phyloP scores from a whole-genome alignment of 1,140 invertebrate species.

The Phocides pigmalion region DNA sequence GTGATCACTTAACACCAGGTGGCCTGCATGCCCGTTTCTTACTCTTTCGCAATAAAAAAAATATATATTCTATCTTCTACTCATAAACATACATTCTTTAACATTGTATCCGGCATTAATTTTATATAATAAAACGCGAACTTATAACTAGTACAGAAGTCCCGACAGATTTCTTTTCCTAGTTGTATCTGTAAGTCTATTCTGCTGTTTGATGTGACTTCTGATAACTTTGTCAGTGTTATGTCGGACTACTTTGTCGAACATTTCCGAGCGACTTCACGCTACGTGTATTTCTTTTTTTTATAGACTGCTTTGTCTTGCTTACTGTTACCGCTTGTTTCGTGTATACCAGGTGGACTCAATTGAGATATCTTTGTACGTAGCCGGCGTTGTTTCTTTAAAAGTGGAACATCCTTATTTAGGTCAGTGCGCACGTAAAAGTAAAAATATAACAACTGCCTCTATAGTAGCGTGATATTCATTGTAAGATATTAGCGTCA shows the following conservation, averaged over 20 bases:
- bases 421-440: conserved; percentile 2
- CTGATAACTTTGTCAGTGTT: conserved; percentile 19
- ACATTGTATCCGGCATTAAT: no score
- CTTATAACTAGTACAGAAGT: no score
- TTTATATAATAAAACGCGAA: no score
- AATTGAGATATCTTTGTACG: conserved; percentile 11
- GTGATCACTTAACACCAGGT: no score
- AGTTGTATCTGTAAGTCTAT: conserved; percentile 1
- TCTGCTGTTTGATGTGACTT: conserved; percentile 21
- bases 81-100: no score
- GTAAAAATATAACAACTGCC: background rate
- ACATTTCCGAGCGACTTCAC: conserved; percentile 6
- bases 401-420: conserved; percentile 27
- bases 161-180: background rate
- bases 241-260: conserved; percentile 12
- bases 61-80: no score
- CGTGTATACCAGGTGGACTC: conserved; percentile 14
- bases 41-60: no score
- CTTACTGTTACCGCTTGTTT: conserved; percentile 26
- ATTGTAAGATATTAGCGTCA: background rate
- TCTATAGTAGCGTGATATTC: background rate
- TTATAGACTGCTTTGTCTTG: background rate
- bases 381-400: conserved; percentile 16
- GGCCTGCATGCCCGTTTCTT: no score
- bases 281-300: conserved; percentile 1